A percentile compares a stretch with the other conserved stretches of the same genome.
phyloP scores from a whole-genome alignment of 2,888 invertebrate genomes.

The Drosophila colorata region DNA sequence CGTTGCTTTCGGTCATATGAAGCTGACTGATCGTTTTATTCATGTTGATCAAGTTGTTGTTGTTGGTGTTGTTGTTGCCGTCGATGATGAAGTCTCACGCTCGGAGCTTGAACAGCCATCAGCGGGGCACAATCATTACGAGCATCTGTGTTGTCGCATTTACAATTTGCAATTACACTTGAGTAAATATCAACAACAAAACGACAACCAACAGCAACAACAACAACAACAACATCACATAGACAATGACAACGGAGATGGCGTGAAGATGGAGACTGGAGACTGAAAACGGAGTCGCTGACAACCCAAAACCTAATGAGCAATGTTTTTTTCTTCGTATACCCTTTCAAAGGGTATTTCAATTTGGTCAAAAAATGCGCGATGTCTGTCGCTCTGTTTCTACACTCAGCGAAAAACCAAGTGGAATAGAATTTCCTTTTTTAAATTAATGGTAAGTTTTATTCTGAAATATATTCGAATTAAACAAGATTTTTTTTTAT shows the following conservation, averaged over 20 bases:
- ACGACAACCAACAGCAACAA: conserved; percentile 26
- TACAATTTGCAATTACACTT: conserved; percentile 83
- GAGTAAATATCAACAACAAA: conserved; percentile 76
- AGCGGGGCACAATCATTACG: conserved; percentile 60
- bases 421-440: no score
- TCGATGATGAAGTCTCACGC: conserved; percentile 60
- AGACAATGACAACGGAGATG: conserved; percentile 46
- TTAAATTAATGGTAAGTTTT: background rate
- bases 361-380: no score
- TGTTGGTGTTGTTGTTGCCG: conserved; percentile 12
- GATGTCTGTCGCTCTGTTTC: no score
- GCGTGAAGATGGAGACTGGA: conserved; percentile 43
- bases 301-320: conserved; percentile 73
- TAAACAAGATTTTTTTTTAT: no score
- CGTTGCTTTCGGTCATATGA: conserved; percentile 34
- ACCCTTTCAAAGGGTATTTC: background rate
- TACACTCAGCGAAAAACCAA: no score
- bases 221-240: conserved; percentile 21
- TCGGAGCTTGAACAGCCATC: conserved; percentile 44
- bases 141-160: conserved; percentile 80
- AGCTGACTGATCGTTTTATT: conserved; percentile 42
- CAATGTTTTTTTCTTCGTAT: conserved; percentile 50
- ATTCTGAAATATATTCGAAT: background rate
- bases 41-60: conserved; percentile 10
- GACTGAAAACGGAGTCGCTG: conserved; percentile 40